Base-by-base conservation (phyloP, 2,797 vertebrate genomes). In the Leptoclinus maculatus region DNA sequence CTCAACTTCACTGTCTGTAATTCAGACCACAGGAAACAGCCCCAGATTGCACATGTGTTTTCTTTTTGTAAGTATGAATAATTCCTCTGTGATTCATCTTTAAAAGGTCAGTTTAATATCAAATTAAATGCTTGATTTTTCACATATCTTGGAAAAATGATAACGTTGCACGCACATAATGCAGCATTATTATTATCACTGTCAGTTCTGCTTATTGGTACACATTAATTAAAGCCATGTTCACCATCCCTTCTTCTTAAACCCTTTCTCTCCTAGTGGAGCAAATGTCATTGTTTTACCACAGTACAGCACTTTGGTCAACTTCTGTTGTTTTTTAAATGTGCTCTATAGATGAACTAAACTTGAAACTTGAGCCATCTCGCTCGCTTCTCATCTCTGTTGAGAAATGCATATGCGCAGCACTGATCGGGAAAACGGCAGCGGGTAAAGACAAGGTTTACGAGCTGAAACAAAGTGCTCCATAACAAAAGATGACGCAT, bases 141-240 rank as follows among this genome's bases (percentile, higher is more conserved):
- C 13, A 27, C 23, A 59, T 38, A 58, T 13, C 25, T 63, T 64
- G 21, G 8, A 17, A 70, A 57, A 34, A 1, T 2, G 45, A 8
- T 29, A 36, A 7, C 6, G 16, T 3, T 36, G 6, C 23, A 66
- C 66, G 21, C 17, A 23, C 9, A 68, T 23, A 14, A 23, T 45
- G 4, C 12, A n/a, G 6, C 32, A 23, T 32, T 39, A 67, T 21
- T 36, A 66, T 2, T 6, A 38, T 41, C 13, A 19, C 21, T 43
- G 36, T 60, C 25, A 68, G 25, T 51, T 60, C 1, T 57, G 6
- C n/a, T 23, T 39, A 36, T 41, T 64, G 12, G 14, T 63, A 3
- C 19, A 51, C 10, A 41, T 41, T 51, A 34, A 74, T 75, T 59
- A 53, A 71, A 73, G 39, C 12, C 27, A 64, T 71, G 34, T 39